A percentile compares a stretch with the other conserved stretches of the same genome.
Evolutionary conservation across 2,888 invertebrate species (phyloP).

Genomic region (Willowsia nigromaculata): DNA sequence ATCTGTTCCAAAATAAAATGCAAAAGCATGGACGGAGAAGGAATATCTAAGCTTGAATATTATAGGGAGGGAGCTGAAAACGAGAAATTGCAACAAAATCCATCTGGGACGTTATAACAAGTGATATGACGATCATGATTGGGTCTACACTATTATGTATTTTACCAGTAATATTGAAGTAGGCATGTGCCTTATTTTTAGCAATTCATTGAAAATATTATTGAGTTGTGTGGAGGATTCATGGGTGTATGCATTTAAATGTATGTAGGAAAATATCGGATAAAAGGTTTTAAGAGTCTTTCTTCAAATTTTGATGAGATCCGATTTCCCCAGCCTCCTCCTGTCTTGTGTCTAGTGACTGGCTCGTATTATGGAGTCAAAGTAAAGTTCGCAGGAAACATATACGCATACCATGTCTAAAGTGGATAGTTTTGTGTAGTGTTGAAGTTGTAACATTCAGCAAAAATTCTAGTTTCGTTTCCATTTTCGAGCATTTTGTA

Average conservation of each 20-base stretch:
- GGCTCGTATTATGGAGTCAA: background rate
- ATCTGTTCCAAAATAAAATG: background rate
- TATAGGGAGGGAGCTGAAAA: conserved; percentile 5
- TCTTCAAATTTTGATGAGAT: conserved; percentile 66
- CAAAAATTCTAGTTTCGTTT: background rate
- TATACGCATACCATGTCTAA: background rate
- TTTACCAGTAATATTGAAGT: background rate
- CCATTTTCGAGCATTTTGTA: background rate
- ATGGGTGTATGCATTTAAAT: background rate
- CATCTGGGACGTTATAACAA: conserved; percentile 48
- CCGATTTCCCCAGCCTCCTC: conserved; percentile 65
- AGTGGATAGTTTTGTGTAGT: background rate
- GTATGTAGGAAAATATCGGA: conserved; percentile 28
- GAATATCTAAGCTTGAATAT: background rate
- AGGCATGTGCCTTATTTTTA: background rate
- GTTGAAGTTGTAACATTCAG: background rate
- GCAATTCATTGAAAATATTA: conserved; percentile 26
- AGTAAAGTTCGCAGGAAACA: background rate
- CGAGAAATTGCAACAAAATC: conserved; percentile 53
- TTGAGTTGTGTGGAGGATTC: background rate
- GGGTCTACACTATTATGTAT: background rate
- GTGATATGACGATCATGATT: conserved; percentile 49
- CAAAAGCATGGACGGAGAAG: background rate
- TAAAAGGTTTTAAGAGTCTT: conserved; percentile 64
- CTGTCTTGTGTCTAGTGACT: conserved; percentile 31